Base-by-base conservation (phyloP, 2,797 vertebrate genomes). In the Microctenopoma steveboyesi region DNA sequence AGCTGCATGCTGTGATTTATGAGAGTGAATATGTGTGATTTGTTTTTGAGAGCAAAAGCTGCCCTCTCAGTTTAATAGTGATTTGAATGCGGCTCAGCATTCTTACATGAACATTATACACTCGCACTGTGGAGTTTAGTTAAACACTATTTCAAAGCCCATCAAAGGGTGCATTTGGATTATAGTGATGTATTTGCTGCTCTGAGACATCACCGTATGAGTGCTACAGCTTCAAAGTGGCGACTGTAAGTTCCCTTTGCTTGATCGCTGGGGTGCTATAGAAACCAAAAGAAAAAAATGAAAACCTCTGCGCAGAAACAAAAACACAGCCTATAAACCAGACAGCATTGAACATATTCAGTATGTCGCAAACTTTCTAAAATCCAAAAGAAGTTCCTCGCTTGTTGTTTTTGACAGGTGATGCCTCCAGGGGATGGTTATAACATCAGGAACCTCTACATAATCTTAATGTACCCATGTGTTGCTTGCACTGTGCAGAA, bases 191-290 rank as follows among this genome's bases (percentile, higher is more conserved):
- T 66, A 86, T 80, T 76, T 64, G 76, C 66, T 33, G 53, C 73
- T 73, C 47, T 37, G 71, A 78, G 74, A 86, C 57, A 60, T 72
- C 74, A 49, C 69, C 61, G 76, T 64, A 67, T 25, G 74, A 85
- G 61, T 53, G 60, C 59, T 85, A 46, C 70, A 72, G 58, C 85
- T 86, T 88, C 76, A 88, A 88, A 91, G 86, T 72, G 66, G 63
- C 11, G 54, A 68, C 66, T 66, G 76, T 46, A 51, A 74, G 72
- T 74, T 75, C 48, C 77, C 69, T 43, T 62, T 61, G 71, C 76
- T 66, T 18, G 35, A 82, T 75, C 77, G 7, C 54, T 5, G 13
- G 67, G 68, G 60, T 61, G 63, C 76, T 64, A 42, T 45, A 67
- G 61, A 68, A 77, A 74, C 37, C 51, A 30, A 25, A 58, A 60